These are phyloP conservation scores for Laupala kohalensis DNA, from an alignment of 1,140 invertebrate species.

Conservation along the genomic window DNA sequence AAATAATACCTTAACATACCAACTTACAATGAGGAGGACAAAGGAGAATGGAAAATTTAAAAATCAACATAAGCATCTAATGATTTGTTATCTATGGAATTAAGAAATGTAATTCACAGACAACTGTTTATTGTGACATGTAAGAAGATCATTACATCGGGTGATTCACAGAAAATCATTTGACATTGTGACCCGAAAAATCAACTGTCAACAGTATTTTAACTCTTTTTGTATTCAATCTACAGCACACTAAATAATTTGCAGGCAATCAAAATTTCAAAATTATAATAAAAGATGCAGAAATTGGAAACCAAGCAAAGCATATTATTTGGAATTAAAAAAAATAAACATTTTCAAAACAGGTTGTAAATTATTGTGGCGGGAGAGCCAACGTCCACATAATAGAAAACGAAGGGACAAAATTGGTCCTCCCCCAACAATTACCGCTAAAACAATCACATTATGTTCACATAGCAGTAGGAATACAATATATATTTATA, in stretches of 20 bases:
- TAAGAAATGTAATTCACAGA: conserved; percentile 35
- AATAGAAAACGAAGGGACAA: conserved; percentile 26
- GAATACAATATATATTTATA: conserved; percentile 64
- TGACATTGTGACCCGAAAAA: conserved; percentile 16
- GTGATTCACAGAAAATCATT: conserved; percentile 11
- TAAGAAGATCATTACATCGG: conserved; percentile 19
- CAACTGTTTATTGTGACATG: conserved; percentile 56
- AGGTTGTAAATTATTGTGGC: conserved; percentile 10
- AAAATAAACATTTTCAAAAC: conserved; percentile 10
- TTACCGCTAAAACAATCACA: conserved; percentile 68
- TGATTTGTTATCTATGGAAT: neutral
- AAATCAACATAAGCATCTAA: neutral
- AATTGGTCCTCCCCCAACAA: conserved; percentile 31
- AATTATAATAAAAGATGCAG: conserved; percentile 11
- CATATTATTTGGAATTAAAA: conserved; percentile 13
- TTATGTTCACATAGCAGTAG: conserved; percentile 52
- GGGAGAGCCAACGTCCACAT: conserved; percentile 14
- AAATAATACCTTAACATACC: neutral
- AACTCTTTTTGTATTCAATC: conserved; percentile 33
- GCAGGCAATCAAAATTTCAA: conserved; percentile 18
- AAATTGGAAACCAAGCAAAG: conserved; percentile 15
- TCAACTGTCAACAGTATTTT: conserved; percentile 11
- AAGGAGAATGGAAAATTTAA: neutral
- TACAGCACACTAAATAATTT: conserved; percentile 44
- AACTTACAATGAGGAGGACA: neutral